Evolutionary conservation across 2,797 vertebrate genomes (phyloP), one percentile per base, ranked within the genome.

Genomic region (Scarus forsteni): DNA sequence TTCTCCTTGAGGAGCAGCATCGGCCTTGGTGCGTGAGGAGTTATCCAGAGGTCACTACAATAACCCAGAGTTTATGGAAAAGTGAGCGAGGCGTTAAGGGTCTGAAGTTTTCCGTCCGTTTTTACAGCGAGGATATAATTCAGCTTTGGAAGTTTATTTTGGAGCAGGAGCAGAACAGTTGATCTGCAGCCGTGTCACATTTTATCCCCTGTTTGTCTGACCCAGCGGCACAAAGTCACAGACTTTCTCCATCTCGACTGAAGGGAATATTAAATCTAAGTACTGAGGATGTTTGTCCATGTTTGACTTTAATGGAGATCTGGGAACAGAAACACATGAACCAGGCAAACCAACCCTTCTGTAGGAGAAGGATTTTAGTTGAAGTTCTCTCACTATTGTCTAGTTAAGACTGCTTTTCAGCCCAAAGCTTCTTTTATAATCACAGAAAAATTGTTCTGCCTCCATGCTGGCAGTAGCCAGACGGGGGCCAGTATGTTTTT

Each of bases 41-140:
- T 87, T 80, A 85, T 75, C 83, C 84, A 88, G 80, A 85, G 90
- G 91, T 89, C 85, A 89, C 38, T 36, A 60, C 78, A 60, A 57
- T 77, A 57, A 60, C 70, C 18, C 51, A 40, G 38, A 61, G 39
- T 60, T 15, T 38, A 39, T 55, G 27, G 66, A 69, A 61, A 62
- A 50, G 43, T 55, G 10, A 52, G 48, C 12, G 68, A 61, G 39
- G 39, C 35, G 14, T 10, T 55, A 13, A 42, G 18, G 12, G 60
- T 19, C 38, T 35, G 0, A 11, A 13, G 10, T 56, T 50, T 71
- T 7, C 63, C 35, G n/a, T 3, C 16, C 36, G 0, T 18, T 51
- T 69, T 59, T 15, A 18, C n/a, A 50, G 48, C 16, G 34, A 67
- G 16, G 18, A 54, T 43, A 8, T 50, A 11, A 46, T 51, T 50